Evolutionary conservation across 1,140 invertebrate genomes (phyloP).

Genomic region (Drosophila pseudoananassae): DNA sequence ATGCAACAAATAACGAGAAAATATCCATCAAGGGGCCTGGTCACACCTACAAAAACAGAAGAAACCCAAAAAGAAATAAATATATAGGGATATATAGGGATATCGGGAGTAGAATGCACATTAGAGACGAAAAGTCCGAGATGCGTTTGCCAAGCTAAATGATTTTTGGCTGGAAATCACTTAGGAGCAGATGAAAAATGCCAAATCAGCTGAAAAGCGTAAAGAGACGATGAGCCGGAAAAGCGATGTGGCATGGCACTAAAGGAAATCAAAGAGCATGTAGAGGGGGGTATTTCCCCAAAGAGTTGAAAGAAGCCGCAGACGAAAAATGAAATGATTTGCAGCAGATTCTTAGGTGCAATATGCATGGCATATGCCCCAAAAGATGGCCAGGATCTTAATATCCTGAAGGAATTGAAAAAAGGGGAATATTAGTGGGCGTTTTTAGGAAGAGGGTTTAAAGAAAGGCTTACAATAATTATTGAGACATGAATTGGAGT

Average conservation of each 20-base stretch:
- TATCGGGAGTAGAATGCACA: slow-evolving; percentile 12
- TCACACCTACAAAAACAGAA: slow-evolving; percentile 1
- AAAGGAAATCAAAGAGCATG: too few species aligned
- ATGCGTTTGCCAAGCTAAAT: slow-evolving; percentile 25
- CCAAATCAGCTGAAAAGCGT: slow-evolving; percentile 52
- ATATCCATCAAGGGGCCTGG: slow-evolving; percentile 54
- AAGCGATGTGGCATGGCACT: neutral
- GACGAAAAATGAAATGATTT: slow-evolving; percentile 66
- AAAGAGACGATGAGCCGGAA: slow-evolving; percentile 4
- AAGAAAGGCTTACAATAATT: too few species aligned
- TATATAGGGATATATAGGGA: too few species aligned
- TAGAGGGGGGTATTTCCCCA: too few species aligned
- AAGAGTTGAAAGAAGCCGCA: slow-evolving; percentile 15
- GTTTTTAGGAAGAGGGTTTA: too few species aligned
- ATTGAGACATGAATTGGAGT: too few species aligned
- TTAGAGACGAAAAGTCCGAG: neutral
- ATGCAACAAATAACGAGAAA: slow-evolving; percentile 67
- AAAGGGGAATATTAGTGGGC: too few species aligned
- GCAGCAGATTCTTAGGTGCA: slow-evolving; percentile 51
- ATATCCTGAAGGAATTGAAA: neutral
- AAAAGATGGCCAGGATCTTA: slow-evolving; percentile 1
- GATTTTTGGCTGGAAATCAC: slow-evolving; percentile 57
- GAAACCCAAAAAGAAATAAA: neutral
- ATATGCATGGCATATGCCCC: slow-evolving; percentile 16
- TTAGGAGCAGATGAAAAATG: slow-evolving; percentile 57